Percentiles rank a stretch among this genome's conserved stretches.
These are phyloP conservation scores for Ceratina japonica DNA, from an alignment of 1,140 invertebrate genomes.

Conservation along the genomic window DNA sequence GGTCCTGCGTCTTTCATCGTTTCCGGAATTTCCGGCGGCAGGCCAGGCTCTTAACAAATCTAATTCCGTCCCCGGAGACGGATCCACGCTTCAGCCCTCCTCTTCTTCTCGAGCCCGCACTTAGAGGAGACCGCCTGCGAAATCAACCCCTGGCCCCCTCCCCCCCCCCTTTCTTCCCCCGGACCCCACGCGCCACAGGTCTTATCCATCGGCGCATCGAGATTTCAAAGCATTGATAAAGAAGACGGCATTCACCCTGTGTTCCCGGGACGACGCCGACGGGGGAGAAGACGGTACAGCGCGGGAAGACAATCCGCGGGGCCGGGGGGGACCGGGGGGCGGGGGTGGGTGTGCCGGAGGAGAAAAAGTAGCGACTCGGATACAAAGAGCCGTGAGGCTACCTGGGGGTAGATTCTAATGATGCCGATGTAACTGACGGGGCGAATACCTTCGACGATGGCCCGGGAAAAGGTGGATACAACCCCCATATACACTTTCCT, in stretches of 20 bases:
- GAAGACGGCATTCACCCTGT: slow-evolving; percentile 49
- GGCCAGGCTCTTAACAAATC: slow-evolving; percentile 49
- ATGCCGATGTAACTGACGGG: slow-evolving; percentile 54
- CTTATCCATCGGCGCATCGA: slow-evolving; percentile 38
- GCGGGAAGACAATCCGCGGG: slow-evolving; percentile 23
- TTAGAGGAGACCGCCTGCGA: slow-evolving; percentile 16
- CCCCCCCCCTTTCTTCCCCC: neutral
- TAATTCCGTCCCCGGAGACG: slow-evolving; percentile 49
- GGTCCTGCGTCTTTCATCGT: slow-evolving; percentile 13
- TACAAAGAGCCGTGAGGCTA: slow-evolving; percentile 55
- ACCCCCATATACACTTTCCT: slow-evolving; percentile 25
- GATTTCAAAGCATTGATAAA: slow-evolving; percentile 61
- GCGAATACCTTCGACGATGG: slow-evolving; percentile 57
- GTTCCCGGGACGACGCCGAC: neutral
- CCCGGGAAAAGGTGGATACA: slow-evolving; percentile 36
- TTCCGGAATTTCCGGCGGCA: slow-evolving; percentile 1
- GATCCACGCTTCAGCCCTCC: neutral
- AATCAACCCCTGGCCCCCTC: slow-evolving; percentile 23
- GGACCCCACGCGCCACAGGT: neutral
- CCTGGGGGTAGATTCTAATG: slow-evolving; percentile 61
- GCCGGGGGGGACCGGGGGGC: neutral
- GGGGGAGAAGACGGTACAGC: neutral
- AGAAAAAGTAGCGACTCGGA: slow-evolving; percentile 5
- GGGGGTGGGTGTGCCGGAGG: neutral
- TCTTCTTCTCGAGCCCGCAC: neutral